Base-by-base conservation (phyloP, 1,140 invertebrate genomes). In the Microplitis mediator region DNA sequence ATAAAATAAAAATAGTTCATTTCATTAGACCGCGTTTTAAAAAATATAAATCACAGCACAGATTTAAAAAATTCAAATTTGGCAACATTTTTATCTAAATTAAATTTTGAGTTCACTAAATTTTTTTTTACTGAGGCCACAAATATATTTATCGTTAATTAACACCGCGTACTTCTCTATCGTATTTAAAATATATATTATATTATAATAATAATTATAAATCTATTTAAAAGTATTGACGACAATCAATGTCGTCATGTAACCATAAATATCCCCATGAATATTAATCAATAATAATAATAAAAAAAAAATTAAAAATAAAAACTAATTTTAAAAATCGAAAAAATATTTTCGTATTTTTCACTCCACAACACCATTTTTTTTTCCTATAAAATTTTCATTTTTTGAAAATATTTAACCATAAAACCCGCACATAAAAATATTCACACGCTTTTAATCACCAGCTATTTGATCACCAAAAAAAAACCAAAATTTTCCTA, bases 21-120 rank as follows among this genome's bases (percentile, higher is more conserved):
- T 31, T 34, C 31, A 16, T 60, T 6, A 31, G 31, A 5, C 31
- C 23, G 16, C 56, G 36, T 23, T 6, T 14, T 51, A 51, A 70
- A 60, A 34, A 58, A 52, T 35, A 52, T n/a, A n/a, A 70, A 66
- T 70, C 72, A 74, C 72, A 70, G 63, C 67, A 70, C 67, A 70
- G 31, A 70, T 66, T 66, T 66, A 69, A 70, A 66, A 66, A 56
- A 16, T 13, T 50, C 16, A n/a, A 54, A 54, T 74, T 74, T 74
- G 72, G 72, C 72, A 74, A 74, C 63, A 64, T n/a, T 62, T 62
- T 32, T 11, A 35, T 62, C 5, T 6, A 39, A 39, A 35, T 13
- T n/a, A 31, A 23, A 66, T 13, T 74, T 75, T 76, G 73, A 34
- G 74, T 78, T 62, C 73, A 69, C 58, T 64, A 54, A 58, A 72